Evolutionary conservation across 2,797 vertebrate species (phyloP), one percentile per base, ranked within the genome.

Genomic region (Chelonia mydas): DNA sequence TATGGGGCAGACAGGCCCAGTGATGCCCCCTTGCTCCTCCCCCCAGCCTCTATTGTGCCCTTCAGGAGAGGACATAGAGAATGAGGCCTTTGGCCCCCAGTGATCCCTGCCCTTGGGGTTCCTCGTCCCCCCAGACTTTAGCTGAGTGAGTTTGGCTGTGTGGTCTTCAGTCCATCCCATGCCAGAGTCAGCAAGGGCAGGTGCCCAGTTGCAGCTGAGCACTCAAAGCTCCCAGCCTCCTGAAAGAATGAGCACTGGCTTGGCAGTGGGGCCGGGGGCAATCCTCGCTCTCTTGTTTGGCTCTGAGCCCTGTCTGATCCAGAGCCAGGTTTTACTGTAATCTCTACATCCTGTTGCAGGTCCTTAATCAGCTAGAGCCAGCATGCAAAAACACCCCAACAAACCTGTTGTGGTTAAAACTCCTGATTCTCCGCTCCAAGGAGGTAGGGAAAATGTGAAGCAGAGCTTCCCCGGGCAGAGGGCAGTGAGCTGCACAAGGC

Each of bases 261-360:
- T 96, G 95, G 94, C 89, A 86, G 92, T 89, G 84, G 81, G 90
- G 86, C 90, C 74, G 89, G 88, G 96, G 97, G 96, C 96, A 97
- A 94, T 92, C 97, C 97, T 95, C 31, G 77, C 92, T 90, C 93
- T 86, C 84, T 94, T 72, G 3, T 89, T 97, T 98, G 98, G 98
- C 98, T 97, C 84, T 7, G 82, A 96, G 98, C 98, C 98, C 95
- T 91, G 33, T 84, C 55, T 97, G 98, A 98, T 97, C 97, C 41
- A 11, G 74, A 98, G 98, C 98, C 98, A 98, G 98, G 97, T 97
- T 98, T 98, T 97, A 93, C 97, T 96, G 92, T 98, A 98, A 98
- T 98, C 98, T 97, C 96, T 96, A 97, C 97, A 98, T 98, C 98
- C 98, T 98, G 98, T 98, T 98, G 97, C 97, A 98, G 98, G 98